These are phyloP conservation scores for Gobionotothen gibberifrons DNA, from an alignment of 2,797 vertebrate genomes.

Conservation along the genomic window DNA sequence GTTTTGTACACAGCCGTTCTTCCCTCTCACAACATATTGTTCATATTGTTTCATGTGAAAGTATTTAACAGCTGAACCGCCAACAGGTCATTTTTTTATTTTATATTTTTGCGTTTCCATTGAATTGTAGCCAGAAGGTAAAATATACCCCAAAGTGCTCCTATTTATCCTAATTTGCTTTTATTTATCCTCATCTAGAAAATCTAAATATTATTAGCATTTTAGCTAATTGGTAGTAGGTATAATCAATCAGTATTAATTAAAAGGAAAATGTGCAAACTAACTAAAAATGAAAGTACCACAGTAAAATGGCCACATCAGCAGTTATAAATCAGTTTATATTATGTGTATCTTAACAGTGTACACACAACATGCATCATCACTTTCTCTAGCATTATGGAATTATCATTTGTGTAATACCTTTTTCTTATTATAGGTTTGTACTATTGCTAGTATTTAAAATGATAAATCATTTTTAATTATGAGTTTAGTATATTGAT, in stretches of 20 bases:
- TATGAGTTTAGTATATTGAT: neutral
- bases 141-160: conserved; percentile 4
- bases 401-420: no score
- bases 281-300: neutral
- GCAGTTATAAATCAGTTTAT: no score
- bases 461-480: neutral
- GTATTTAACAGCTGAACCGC: conserved; percentile 42
- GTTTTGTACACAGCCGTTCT: conserved; percentile 44
- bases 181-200: neutral
- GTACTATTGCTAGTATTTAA: neutral
- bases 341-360: no score
- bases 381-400: neutral
- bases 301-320: neutral
- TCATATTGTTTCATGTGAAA: conserved; percentile 37
- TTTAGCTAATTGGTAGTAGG: neutral
- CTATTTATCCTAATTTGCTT: conserved; percentile 3
- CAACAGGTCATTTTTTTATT: conserved; percentile 29
- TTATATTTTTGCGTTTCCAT: conserved; percentile 14
- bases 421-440: neutral
- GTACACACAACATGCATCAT: no score
- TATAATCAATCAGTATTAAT: neutral
- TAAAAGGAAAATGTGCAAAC: neutral
- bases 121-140: conserved; percentile 25
- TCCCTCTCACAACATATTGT: conserved; percentile 15
- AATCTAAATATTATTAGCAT: neutral